Conservation (phyloP, 2,797 vertebrate species). For the Crenichthys baileyi region DNA sequence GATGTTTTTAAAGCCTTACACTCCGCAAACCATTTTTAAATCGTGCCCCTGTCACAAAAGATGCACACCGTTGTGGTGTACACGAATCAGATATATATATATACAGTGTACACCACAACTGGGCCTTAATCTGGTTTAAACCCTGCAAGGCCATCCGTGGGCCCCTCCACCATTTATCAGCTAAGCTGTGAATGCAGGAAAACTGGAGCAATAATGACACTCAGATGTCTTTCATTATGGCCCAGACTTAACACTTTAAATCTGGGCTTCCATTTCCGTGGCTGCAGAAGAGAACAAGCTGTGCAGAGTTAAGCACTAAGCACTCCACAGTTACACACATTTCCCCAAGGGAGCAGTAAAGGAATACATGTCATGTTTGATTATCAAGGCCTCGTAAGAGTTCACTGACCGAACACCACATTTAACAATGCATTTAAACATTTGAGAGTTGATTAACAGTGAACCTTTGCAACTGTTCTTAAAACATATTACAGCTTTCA, state of each 20-base stretch:
- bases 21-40: no score
- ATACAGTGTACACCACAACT: no score
- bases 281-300: slow-evolving; percentile 26
- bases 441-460: not conserved
- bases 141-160: slow-evolving; percentile 26
- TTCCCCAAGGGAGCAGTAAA: slow-evolving; percentile 33
- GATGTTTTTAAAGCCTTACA: no score
- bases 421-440: not conserved
- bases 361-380: slow-evolving; percentile 42
- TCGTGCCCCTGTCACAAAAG: no score
- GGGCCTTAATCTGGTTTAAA: slow-evolving; percentile 27
- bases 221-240: slow-evolving; percentile 69
- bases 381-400: slow-evolving; percentile 10
- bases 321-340: slow-evolving; percentile 1
- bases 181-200: slow-evolving; percentile 19
- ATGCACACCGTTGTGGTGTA: no score
- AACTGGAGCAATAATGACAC: slow-evolving; percentile 52
- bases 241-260: slow-evolving; percentile 62
- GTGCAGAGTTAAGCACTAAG: slow-evolving; percentile 25
- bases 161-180: slow-evolving; percentile 24
- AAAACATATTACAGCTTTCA: not conserved
- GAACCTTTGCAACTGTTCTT: not conserved
- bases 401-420: slow-evolving; percentile 9
- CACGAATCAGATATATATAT: no score
- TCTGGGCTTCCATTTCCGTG: slow-evolving; percentile 27